Evolutionary conservation across 2,797 vertebrate species (phyloP).

Genomic region (Microctenopoma stevenorrisi): DNA sequence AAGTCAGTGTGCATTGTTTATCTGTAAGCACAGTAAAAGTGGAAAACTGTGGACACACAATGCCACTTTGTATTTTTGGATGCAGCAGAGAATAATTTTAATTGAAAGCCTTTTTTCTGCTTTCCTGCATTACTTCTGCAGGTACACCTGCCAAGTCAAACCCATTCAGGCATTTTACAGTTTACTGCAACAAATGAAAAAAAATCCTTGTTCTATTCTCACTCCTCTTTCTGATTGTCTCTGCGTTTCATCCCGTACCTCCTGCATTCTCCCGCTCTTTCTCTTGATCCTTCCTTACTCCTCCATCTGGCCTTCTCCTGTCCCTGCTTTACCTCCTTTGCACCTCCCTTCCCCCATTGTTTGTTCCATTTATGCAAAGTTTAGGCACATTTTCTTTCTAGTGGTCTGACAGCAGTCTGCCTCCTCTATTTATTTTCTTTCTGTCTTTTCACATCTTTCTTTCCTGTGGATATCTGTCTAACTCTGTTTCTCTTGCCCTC

Average conservation of each 20-base stretch:
- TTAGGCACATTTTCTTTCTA: neutral
- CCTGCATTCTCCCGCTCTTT: neutral
- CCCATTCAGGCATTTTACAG: conserved; percentile 32
- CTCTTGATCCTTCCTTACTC: neutral
- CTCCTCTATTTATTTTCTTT: neutral
- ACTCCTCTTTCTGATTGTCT: neutral
- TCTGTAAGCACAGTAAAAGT: neutral
- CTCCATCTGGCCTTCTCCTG: neutral
- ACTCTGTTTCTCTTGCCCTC: conserved; percentile 4
- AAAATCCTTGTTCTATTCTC: neutral
- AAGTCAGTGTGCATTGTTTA: neutral
- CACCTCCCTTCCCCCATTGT: neutral
- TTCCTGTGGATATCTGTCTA: neutral
- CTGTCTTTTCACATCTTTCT: neutral
- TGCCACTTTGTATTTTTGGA: conserved; percentile 29
- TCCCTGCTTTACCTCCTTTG: neutral
- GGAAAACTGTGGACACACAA: conserved; percentile 20
- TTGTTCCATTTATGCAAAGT: neutral
- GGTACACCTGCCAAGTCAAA: conserved; percentile 21
- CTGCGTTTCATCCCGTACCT: neutral
- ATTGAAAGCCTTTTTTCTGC: conserved; percentile 5
- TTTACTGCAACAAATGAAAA: conserved; percentile 14
- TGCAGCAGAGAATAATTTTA: conserved; percentile 7
- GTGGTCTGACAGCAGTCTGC: neutral
- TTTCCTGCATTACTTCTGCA: neutral